Base-by-base conservation (phyloP, 1,140 invertebrate genomes). In the Ooceraea biroi region DNA sequence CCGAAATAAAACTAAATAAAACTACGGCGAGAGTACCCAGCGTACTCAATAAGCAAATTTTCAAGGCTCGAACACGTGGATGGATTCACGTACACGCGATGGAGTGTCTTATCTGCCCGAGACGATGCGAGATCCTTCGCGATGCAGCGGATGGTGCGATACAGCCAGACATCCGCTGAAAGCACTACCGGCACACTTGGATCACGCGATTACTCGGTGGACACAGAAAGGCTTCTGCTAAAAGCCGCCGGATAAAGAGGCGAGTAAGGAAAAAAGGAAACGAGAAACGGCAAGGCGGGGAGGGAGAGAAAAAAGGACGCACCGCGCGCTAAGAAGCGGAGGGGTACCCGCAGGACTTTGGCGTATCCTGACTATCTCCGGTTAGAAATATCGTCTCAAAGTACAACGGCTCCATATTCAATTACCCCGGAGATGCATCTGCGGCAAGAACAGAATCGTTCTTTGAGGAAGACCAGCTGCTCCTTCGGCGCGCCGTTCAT, bases 171-270 rank as follows among this genome's bases (percentile, higher is more conserved):
- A 88, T 71, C 66, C 55, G 22, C 50, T 83, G 84, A 86, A 84
- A 89, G 87, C 86, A 68, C 58, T 44, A 63, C 46, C 63, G 76
- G 85, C 86, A 74, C 61, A 88, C 91, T 90, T 86, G 80, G 90
- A 92, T 92, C 91, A 92, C 90, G 90, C 89, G 91, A 91, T 92
- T 92, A 92, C 91, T 90, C 87, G 85, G 85, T 88, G 90, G 87
- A 92, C 92, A 92, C 89, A 91, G 90, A 92, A 91, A 92, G 85
- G 91, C 91, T 92, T 92, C 91, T 90, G 91, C 88, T 92, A 90
- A 91, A 92, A 91, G 90, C 91, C 88, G 71, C 48, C 19, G 65
- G 82, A 84, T 85, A 85, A 77, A 83, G 60, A 68, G 30, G 80
- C 57, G 88, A 86, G 85, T 55, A 44, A 44, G 66, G 77, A 85